Percentiles rank a stretch among this genome's conserved stretches.
Conservation (phyloP, 2,113 vertebrate genomes). For the Hippotragus niger region DNA sequence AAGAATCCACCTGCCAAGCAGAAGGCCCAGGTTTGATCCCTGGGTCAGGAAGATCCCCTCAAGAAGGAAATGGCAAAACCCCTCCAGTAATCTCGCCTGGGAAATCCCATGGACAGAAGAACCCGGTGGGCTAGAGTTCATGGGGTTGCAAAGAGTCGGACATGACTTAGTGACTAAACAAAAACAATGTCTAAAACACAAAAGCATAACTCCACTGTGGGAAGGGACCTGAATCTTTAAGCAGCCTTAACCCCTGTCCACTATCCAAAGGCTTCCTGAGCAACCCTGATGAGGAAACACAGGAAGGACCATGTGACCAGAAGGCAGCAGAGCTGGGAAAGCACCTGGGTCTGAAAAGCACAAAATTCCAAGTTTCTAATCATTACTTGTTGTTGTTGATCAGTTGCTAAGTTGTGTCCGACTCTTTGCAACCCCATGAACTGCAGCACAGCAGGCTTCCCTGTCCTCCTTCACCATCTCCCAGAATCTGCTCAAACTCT, state of each 20-base stretch:
- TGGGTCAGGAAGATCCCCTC: neutral
- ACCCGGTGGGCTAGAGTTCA: neutral
- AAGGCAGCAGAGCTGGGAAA: neutral
- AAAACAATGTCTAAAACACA: neutral
- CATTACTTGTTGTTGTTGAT: neutral
- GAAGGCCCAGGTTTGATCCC: neutral
- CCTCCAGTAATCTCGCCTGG: neutral
- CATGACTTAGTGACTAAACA: neutral
- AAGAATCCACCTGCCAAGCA: neutral
- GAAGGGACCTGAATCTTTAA: neutral
- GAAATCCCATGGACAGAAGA: neutral
- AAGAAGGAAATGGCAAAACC: neutral
- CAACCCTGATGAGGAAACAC: neutral
- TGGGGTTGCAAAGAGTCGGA: neutral
- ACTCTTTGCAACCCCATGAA: neutral
- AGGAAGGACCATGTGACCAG: fast-evolving
- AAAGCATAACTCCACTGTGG: too few relatives aligned
- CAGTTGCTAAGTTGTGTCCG: fast-evolving
- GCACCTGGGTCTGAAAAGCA: neutral
- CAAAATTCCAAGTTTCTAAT: neutral
- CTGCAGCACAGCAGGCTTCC: neutral
- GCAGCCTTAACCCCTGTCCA: neutral
- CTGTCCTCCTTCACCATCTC: too few relatives aligned
- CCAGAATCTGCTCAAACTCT: too few relatives aligned
- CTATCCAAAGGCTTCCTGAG: neutral